Percentiles rank a stretch among this genome's conserved stretches.
phyloP scores from a whole-genome alignment of 2,113 vertebrate genomes.

The Percopsis transmontana region DNA sequence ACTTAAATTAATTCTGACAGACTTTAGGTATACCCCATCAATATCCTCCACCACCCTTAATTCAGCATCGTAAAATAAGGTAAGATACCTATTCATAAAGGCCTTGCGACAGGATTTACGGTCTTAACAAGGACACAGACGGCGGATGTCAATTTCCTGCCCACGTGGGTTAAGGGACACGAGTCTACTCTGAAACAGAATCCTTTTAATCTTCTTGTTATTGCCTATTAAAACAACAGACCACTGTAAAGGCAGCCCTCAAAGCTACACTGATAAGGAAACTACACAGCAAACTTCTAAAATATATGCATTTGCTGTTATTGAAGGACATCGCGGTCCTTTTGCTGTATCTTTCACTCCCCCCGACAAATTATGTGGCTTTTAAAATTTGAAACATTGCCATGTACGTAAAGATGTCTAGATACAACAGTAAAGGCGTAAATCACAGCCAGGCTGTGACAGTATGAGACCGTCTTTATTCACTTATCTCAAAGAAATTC shows the following conservation, averaged over 20 bases:
- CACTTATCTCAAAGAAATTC: conserved; percentile 26
- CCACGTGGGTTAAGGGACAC: conserved; percentile 10
- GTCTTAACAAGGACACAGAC: conserved; percentile 31
- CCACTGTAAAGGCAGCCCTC: conserved; percentile 9
- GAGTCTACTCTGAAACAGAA: conserved; percentile 44
- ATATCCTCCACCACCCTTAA: conserved; percentile 49
- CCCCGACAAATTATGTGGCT: conserved; percentile 6
- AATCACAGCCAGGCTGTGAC: conserved; percentile 18
- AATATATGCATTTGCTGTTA: conserved; percentile 15
- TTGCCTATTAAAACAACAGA: conserved; percentile 4
- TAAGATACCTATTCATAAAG: conserved; percentile 43
- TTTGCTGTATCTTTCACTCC: conserved; percentile 4
- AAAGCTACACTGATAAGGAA: conserved; percentile 45
- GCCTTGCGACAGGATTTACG: conserved; percentile 25
- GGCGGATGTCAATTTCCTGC: conserved; percentile 31
- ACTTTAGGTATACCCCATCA: conserved; percentile 49
- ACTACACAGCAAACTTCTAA: conserved; percentile 49
- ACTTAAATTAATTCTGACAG: conserved; percentile 65
- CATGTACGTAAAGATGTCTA: not conserved
- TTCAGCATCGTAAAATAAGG: conserved; percentile 47
- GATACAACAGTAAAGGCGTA: conserved; percentile 13
- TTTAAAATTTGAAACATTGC: not conserved
- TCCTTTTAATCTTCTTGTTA: conserved; percentile 21
- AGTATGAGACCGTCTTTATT: not conserved
- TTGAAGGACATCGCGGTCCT: conserved; percentile 41